A percentile compares a stretch with the other conserved stretches of the same genome.
Conservation (phyloP, 1,140 invertebrate species). For the Aphaenogaster floridana region DNA sequence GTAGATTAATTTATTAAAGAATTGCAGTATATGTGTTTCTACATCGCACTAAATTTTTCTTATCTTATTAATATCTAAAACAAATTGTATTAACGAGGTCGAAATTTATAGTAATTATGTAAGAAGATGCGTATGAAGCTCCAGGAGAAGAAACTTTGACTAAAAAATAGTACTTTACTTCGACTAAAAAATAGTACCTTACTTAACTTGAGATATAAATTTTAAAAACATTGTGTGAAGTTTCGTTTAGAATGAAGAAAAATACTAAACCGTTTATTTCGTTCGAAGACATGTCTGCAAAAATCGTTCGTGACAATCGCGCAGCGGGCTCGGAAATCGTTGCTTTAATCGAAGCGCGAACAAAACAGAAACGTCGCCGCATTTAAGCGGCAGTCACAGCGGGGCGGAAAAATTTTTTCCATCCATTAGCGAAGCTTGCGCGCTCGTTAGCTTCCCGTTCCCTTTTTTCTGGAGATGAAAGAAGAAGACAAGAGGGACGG, state of each 20-base stretch:
- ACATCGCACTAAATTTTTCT: background rate
- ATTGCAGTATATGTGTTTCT: background rate
- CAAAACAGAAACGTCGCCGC: constrained; percentile 65
- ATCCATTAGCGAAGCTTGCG: constrained; percentile 49
- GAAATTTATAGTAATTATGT: background rate
- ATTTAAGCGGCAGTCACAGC: constrained; percentile 48
- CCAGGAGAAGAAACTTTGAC: background rate
- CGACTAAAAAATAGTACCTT: too few relatives aligned
- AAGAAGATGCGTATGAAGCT: background rate
- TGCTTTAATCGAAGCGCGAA: constrained; percentile 62
- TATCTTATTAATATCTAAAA: background rate
- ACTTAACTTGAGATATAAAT: background rate
- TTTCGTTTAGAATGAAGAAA: background rate
- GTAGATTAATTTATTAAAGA: background rate
- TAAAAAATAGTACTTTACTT: too few relatives aligned
- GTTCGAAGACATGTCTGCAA: constrained; percentile 31
- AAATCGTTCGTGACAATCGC: constrained; percentile 27
- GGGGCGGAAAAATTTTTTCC: constrained; percentile 59
- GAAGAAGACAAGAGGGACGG: constrained; percentile 36
- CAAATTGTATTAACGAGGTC: background rate
- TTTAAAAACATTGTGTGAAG: background rate
- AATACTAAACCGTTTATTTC: background rate
- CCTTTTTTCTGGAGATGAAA: constrained; percentile 1
- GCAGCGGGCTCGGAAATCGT: constrained; percentile 51
- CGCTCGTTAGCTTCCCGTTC: constrained; percentile 60